Percentiles rank a stretch among this genome's conserved stretches.
phyloP scores from a whole-genome alignment of 2,888 invertebrate genomes.

The Cantharis rustica region DNA sequence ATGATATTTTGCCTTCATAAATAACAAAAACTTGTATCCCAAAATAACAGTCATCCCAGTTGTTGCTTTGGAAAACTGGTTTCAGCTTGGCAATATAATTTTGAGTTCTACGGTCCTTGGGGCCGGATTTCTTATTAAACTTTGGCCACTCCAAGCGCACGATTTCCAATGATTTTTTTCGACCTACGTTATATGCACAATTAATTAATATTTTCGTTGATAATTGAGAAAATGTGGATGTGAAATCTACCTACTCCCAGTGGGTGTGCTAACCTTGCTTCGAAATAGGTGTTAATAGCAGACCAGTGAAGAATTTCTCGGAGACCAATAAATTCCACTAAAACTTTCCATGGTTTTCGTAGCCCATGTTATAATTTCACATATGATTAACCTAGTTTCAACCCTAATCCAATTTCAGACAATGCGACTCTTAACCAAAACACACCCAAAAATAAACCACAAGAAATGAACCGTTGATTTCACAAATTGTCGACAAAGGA shows the following conservation, averaged over 20 bases:
- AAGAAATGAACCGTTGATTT: neutral
- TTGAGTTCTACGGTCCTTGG: neutral
- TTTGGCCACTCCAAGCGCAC: neutral
- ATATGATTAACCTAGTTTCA: neutral
- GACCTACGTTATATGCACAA: neutral
- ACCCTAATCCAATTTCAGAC: neutral
- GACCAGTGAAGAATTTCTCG: neutral
- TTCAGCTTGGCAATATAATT: neutral
- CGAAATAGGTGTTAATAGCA: neutral
- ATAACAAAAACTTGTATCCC: neutral
- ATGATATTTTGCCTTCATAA: neutral
- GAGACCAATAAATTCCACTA: neutral
- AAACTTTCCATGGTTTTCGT: neutral
- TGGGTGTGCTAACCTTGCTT: neutral
- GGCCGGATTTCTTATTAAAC: neutral
- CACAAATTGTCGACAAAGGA: neutral
- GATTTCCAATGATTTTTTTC: neutral
- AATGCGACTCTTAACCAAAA: neutral
- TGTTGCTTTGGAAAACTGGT: neutral
- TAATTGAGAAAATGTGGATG: neutral
- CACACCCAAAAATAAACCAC: neutral
- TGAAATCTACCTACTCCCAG: neutral
- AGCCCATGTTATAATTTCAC: neutral
- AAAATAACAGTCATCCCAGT: neutral
- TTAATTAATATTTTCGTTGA: neutral